Conservation (phyloP, 2,113 vertebrate genomes). For the Apodemus sylvaticus region DNA sequence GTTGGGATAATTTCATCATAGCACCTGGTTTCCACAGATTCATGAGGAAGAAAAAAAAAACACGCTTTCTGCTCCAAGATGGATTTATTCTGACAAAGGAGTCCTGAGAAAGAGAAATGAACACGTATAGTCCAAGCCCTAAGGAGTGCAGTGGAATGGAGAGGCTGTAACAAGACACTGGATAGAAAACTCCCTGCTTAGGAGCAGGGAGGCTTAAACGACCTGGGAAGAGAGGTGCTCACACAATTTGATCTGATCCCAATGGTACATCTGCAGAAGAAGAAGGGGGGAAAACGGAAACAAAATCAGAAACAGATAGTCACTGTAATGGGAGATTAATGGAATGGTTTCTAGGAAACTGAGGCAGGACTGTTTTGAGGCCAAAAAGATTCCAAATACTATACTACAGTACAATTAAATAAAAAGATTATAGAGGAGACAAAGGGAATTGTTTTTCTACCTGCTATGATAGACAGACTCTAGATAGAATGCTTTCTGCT, state of each 20-base stretch:
- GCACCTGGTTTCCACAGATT: neutral
- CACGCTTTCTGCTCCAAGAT: neutral
- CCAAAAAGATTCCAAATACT: neutral
- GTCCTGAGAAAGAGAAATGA: neutral
- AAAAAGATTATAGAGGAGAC: neutral
- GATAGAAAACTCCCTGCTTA: conserved; percentile 11
- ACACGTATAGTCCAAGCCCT: neutral
- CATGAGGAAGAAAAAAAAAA: neutral
- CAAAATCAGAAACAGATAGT: conserved; percentile 23
- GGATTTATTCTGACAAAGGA: conserved; percentile 43
- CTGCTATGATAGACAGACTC: neutral
- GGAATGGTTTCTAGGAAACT: conserved; percentile 10
- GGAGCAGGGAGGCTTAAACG: neutral
- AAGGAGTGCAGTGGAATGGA: neutral
- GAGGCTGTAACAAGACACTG: neutral
- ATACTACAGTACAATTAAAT: neutral
- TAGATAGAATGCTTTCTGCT: neutral
- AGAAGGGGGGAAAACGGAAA: neutral
- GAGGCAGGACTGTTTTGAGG: neutral
- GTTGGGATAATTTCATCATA: neutral
- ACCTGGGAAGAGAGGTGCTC: neutral
- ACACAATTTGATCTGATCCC: neutral
- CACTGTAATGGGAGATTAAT: neutral
- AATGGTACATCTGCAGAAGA: conserved; percentile 13
- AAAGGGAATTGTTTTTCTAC: neutral